These are phyloP conservation scores for Psylliodes chrysocephalus DNA, from an alignment of 2,888 invertebrate species.

Conservation along the genomic window DNA sequence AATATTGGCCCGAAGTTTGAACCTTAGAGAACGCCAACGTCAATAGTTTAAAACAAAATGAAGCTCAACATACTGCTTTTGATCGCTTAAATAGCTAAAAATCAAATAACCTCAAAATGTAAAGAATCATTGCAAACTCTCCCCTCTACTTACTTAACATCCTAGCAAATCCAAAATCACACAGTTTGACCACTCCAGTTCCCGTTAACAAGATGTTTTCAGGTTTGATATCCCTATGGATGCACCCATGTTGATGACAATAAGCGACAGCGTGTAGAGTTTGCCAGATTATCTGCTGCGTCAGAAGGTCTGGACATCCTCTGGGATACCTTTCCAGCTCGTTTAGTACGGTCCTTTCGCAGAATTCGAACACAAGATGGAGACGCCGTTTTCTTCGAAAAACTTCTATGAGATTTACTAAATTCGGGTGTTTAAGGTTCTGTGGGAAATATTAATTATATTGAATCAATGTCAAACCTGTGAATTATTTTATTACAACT, in stretches of 20 bases:
- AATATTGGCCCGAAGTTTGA: no score
- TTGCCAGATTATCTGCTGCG: slow-evolving; percentile 95
- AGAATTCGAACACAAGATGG: slow-evolving; percentile 98
- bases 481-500: no score
- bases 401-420: slow-evolving; percentile 97
- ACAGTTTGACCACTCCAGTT: slow-evolving; percentile 94
- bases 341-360: slow-evolving; percentile 96
- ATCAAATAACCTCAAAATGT: no score
- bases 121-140: no score
- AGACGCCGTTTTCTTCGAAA: slow-evolving; percentile 94
- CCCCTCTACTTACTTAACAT: slow-evolving; percentile 83
- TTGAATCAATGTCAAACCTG: no score
- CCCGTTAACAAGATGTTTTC: slow-evolving; percentile 96
- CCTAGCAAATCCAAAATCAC: slow-evolving; percentile 98
- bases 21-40: no score
- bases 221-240: slow-evolving; percentile 97
- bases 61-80: no score
- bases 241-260: slow-evolving; percentile 96
- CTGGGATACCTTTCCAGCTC: slow-evolving; percentile 89
- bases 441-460: slow-evolving; percentile 61
- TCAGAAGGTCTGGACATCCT: slow-evolving; percentile 91
- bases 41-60: no score
- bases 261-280: slow-evolving; percentile 94
- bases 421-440: slow-evolving; percentile 98
- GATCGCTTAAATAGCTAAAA: no score